phyloP scores from a whole-genome alignment of 1,140 invertebrate genomes.

The Listronotus oregonensis region DNA sequence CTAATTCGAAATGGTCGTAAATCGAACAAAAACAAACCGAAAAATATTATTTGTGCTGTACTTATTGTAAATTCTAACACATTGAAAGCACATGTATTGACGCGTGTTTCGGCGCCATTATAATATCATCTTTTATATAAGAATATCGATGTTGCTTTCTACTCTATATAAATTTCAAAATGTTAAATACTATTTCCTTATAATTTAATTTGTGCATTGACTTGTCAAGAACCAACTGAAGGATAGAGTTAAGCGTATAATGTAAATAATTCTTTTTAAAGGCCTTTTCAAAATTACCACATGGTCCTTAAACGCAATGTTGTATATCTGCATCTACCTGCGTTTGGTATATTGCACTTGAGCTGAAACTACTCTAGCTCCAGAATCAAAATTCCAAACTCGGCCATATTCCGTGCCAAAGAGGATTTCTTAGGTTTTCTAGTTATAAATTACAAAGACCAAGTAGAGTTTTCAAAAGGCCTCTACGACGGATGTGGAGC shows the following conservation, averaged over 20 bases:
- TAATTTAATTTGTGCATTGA: constrained; percentile 54
- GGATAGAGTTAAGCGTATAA: constrained; percentile 36
- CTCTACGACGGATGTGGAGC: not conserved
- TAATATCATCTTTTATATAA: constrained; percentile 48
- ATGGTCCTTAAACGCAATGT: too few relatives aligned
- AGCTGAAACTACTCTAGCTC: too few relatives aligned
- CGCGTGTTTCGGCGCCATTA: constrained; percentile 37
- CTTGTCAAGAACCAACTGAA: constrained; percentile 41
- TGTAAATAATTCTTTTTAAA: constrained; percentile 14
- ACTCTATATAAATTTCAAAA: constrained; percentile 45
- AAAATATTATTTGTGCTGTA: constrained; percentile 27
- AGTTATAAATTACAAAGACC: too few relatives aligned
- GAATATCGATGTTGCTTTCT: constrained; percentile 55
- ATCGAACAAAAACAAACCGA: not conserved
- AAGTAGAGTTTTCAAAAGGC: too few relatives aligned
- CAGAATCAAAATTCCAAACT: too few relatives aligned
- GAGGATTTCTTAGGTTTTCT: too few relatives aligned
- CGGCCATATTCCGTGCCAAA: too few relatives aligned
- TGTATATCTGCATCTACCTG: too few relatives aligned
- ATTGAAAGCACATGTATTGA: constrained; percentile 56
- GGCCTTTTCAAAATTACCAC: too few relatives aligned
- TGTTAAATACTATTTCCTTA: constrained; percentile 38
- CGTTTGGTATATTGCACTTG: too few relatives aligned
- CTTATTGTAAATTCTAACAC: constrained; percentile 50
- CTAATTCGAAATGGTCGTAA: not conserved